Conservation (phyloP, 2,113 vertebrate species). For the Glaucomys volans region DNA sequence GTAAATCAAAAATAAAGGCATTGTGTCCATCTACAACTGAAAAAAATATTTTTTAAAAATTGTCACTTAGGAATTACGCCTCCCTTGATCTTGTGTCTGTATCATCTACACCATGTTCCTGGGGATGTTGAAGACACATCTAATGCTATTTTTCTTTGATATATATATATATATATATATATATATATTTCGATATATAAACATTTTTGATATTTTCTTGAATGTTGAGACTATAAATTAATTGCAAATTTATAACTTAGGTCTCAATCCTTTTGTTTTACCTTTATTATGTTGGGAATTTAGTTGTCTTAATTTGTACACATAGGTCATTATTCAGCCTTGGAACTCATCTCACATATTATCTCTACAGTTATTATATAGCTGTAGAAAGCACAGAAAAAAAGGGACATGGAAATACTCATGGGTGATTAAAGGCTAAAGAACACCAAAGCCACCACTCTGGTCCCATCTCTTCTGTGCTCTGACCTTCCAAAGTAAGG, state of each 20-base stretch:
- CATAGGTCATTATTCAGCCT: not conserved
- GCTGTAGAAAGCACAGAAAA: not conserved
- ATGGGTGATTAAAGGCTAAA: not conserved
- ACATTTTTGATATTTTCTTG: not conserved
- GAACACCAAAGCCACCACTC: rapidly evolving
- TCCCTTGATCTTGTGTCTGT: not conserved
- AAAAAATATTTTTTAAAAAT: not conserved
- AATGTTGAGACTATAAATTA: not conserved
- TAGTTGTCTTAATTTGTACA: not conserved
- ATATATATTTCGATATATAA: not conserved
- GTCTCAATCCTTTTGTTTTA: not conserved
- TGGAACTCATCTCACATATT: not conserved
- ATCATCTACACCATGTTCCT: not conserved
- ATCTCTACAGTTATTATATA: not conserved
- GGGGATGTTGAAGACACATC: not conserved
- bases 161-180: too few relatives aligned
- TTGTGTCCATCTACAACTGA: too few relatives aligned
- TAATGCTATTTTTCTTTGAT: not conserved
- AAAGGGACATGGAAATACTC: not conserved
- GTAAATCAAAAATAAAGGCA: too few relatives aligned
- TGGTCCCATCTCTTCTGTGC: not conserved
- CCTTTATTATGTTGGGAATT: not conserved
- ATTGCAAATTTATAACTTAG: not conserved
- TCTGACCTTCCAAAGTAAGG: not conserved
- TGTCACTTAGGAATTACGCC: not conserved